Percentiles rank a stretch among this genome's conserved stretches.
Evolutionary conservation across 2,113 vertebrate genomes (phyloP).

Genomic region (Sinocyclocheilus anophthalmus): DNA sequence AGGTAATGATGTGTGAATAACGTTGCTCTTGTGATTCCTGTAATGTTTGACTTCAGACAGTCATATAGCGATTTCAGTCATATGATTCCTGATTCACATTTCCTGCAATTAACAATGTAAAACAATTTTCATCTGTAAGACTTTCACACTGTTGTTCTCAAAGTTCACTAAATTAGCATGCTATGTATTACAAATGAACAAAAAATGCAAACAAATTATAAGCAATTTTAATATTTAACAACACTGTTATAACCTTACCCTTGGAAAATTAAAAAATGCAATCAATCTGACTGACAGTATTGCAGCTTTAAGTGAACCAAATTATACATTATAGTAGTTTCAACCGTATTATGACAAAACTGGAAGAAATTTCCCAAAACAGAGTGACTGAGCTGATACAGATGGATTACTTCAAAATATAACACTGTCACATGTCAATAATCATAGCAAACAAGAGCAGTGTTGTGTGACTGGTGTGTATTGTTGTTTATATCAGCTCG

Average conservation of each 20-base stretch:
- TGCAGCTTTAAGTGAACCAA: too few species aligned
- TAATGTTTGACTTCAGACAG: background rate
- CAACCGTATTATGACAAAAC: fast-evolving
- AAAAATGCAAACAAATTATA: background rate
- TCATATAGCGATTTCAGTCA: too few species aligned
- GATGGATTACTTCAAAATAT: background rate
- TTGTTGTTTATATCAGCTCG: too few species aligned
- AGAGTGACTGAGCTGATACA: background rate
- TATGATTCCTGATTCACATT: too few species aligned
- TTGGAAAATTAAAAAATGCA: too few species aligned
- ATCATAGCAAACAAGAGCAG: background rate
- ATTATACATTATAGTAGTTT: too few species aligned
- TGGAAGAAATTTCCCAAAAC: background rate
- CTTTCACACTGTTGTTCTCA: too few species aligned
- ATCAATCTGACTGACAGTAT: too few species aligned
- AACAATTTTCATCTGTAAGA: background rate
- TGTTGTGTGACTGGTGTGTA: too few species aligned
- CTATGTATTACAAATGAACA: background rate
- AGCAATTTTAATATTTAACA: too few species aligned
- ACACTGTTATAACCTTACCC: background rate
- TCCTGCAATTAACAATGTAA: background rate
- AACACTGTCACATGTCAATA: background rate
- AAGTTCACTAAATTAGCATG: background rate
- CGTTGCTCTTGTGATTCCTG: background rate
- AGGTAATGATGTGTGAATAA: too few species aligned